Evolutionary conservation across 1,140 invertebrate species (phyloP).

Genomic region (Whitmania pigra): DNA sequence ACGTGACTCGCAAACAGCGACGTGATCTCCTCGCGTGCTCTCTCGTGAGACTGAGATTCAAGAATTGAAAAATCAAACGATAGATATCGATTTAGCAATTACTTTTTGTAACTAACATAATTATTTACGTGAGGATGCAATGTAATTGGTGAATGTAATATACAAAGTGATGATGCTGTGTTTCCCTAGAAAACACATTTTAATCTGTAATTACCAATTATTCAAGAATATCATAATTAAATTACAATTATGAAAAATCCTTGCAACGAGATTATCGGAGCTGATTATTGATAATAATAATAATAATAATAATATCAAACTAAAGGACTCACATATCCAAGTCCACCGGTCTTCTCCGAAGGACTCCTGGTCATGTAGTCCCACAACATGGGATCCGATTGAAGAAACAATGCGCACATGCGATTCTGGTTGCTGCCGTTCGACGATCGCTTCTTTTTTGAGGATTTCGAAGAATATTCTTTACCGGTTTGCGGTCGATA

Average conservation of each 20-base stretch:
- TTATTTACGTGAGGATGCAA: too few species aligned
- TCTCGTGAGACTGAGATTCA: slow-evolving; percentile 30
- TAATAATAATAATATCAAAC: too few species aligned
- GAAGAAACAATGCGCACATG: slow-evolving; percentile 78
- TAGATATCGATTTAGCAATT: too few species aligned
- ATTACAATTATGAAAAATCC: background rate
- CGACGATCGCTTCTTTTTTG: background rate
- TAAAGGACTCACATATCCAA: slow-evolving; percentile 12
- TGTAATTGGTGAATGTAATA: too few species aligned
- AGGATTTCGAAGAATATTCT: background rate
- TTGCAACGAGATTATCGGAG: background rate
- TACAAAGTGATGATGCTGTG: too few species aligned
- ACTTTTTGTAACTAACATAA: too few species aligned
- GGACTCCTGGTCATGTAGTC: slow-evolving; percentile 55
- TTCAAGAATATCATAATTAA: too few species aligned
- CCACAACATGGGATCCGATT: slow-evolving; percentile 94
- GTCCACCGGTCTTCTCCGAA: background rate
- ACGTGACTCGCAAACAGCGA: slow-evolving; percentile 94
- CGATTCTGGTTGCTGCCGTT: slow-evolving; percentile 6
- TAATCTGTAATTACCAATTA: too few species aligned
- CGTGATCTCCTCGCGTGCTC: slow-evolving; percentile 71
- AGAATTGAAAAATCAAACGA: background rate
- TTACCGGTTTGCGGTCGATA: background rate
- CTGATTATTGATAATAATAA: too few species aligned
- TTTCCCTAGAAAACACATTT: too few species aligned